Evolutionary conservation across 1,140 invertebrate species (phyloP).

Genomic region (Apis florea): DNA sequence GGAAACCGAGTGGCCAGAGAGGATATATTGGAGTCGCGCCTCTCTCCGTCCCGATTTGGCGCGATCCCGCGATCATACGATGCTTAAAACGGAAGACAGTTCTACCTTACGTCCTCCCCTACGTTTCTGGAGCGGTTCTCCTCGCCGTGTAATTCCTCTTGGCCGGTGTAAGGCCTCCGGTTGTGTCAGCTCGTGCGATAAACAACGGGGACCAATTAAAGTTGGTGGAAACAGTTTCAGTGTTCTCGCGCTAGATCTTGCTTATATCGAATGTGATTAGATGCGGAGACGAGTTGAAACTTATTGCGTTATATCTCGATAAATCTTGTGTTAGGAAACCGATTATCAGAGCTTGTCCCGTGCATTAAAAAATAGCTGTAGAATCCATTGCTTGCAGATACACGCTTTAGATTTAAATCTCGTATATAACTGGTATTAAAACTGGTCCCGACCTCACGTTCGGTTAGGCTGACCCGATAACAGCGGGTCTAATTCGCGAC

Average conservation of each 20-base stretch:
- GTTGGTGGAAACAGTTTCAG: neutral
- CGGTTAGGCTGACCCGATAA: neutral
- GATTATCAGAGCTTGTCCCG: too few species aligned
- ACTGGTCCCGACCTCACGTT: neutral
- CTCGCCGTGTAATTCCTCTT: neutral
- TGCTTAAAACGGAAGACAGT: conserved; percentile 12
- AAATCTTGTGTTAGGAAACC: too few species aligned
- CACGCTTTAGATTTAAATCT: too few species aligned
- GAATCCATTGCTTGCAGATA: too few species aligned
- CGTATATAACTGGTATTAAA: too few species aligned
- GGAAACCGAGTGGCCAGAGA: conserved; percentile 2
- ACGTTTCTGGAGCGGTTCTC: neutral
- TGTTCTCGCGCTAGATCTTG: too few species aligned
- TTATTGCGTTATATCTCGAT: too few species aligned
- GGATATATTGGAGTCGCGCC: neutral
- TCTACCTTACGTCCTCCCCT: too few species aligned
- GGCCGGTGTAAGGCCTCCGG: too few species aligned
- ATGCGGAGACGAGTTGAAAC: too few species aligned
- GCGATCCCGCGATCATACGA: conserved; percentile 11
- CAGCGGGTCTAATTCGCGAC: neutral
- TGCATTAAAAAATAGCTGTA: too few species aligned
- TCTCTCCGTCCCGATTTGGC: conserved; percentile 54
- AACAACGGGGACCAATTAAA: conserved; percentile 4
- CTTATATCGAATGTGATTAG: too few species aligned
- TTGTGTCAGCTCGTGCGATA: neutral